Percentiles rank a stretch among this genome's conserved stretches.
These are phyloP conservation scores for Saimiri boliviensis DNA, from an alignment of 2,113 vertebrate genomes.

Conservation along the genomic window DNA sequence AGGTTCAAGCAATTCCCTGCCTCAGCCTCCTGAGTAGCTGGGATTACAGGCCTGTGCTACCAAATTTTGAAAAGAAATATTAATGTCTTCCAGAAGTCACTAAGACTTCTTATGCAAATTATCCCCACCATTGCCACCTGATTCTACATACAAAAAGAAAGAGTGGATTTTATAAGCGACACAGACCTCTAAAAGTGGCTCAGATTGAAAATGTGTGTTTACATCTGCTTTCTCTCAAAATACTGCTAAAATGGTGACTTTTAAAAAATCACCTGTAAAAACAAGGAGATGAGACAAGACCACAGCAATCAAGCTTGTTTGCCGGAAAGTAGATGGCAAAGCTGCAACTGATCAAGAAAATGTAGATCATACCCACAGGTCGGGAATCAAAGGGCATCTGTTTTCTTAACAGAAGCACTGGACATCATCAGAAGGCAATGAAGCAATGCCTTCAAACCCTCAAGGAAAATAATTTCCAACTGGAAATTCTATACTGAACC, in stretches of 20 bases:
- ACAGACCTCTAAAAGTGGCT: slow-evolving; percentile 30
- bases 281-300: not conserved
- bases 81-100: not conserved
- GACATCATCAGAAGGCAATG: not conserved
- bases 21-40: no score
- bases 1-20: no score
- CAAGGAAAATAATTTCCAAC: not conserved
- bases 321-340: not conserved
- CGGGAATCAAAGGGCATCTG: not conserved
- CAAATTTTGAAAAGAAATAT: slow-evolving; percentile 54
- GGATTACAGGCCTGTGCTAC: no score
- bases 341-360: not conserved
- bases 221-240: slow-evolving; percentile 37
- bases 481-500: not conserved
- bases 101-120: slow-evolving; percentile 64
- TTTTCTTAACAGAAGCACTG: not conserved
- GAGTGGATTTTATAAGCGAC: slow-evolving; percentile 31
- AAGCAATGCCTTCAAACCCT: not conserved
- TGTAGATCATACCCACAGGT: not conserved
- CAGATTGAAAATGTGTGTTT: slow-evolving; percentile 56
- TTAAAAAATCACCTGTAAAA: slow-evolving; percentile 15
- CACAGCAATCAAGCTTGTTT: not conserved
- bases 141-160: slow-evolving; percentile 43
- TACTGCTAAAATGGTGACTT: not conserved
- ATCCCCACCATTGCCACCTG: not conserved